phyloP scores from a whole-genome alignment of 2,888 invertebrate species.

The Trypoxylon attenuatum region DNA sequence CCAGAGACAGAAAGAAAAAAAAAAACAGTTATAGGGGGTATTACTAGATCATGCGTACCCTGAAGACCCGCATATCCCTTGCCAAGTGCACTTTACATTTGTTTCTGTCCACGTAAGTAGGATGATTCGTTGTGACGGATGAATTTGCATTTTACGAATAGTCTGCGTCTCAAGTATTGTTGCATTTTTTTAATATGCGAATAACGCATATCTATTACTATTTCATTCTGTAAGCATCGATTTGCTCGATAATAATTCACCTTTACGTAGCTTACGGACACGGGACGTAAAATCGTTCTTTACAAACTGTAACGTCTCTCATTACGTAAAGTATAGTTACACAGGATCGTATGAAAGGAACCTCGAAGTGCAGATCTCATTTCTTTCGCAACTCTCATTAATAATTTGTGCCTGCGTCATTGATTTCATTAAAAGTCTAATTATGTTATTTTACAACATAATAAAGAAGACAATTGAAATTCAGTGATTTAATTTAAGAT shows the following conservation, averaged over 20 bases:
- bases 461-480: neutral
- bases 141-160: neutral
- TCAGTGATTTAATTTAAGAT: slow-evolving; percentile 8
- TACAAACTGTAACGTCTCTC: too few species aligned
- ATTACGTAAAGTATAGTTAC: too few species aligned
- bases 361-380: too few species aligned
- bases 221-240: too few species aligned
- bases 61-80: neutral
- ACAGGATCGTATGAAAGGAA: too few species aligned
- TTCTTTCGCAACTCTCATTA: too few species aligned
- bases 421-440: neutral
- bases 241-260: too few species aligned
- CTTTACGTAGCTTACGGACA: too few species aligned
- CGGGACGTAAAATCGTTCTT: too few species aligned
- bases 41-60: neutral
- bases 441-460: slow-evolving; percentile 19
- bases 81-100: neutral
- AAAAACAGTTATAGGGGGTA: too few species aligned
- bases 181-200: too few species aligned
- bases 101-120: neutral
- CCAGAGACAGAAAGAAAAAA: neutral
- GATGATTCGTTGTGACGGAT: neutral
- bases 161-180: neutral
- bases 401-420: neutral
- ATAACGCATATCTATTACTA: too few species aligned